Evolutionary conservation across 2,888 invertebrate genomes (phyloP), one percentile per base, ranked within the genome.

Genomic region (Drosophila meridionalis): DNA sequence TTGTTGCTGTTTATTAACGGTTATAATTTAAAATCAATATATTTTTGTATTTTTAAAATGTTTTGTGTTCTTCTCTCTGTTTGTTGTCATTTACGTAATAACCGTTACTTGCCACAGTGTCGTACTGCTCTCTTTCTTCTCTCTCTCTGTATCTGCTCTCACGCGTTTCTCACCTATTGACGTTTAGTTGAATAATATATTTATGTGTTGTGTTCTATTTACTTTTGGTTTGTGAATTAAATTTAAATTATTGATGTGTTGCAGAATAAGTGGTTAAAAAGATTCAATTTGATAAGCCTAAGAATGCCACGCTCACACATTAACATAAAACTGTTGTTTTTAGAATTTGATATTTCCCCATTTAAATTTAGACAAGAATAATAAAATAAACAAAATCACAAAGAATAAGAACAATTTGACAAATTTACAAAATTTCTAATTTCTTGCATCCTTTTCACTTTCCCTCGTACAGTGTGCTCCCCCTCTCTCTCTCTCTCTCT

Each of bases 1-100:
- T 63, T 75, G 61, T 63, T 71, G 53, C 56, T 70, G 69, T 71
- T 64, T 53, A 52, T 68, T 63, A 71, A 66, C 76, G 62, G 73
- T 74, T 55, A 71, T 58, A 77, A 67, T 79, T 80, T 72, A 69
- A 82, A 82, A 85, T 55, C 56, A 58, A 65, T 68, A 50, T 67
- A 38, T 52, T 48, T 52, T 48, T 20, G 26, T 36, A n/a, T 30
- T 42, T 63, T 55, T 53, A 81, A 79, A 80, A 53, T 50, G 32
- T 28, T 65, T 59, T 32, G 53, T 58, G 43, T 52, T 43, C 38
- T 36, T 32, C 48, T 61, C 52, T 57, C 34, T 64, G 36, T 12
- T 14, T 47, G 45, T 47, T 71, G 68, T 74, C 63, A 55, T 66
- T 71, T 53, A 63, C 53, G 56, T 61, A 59, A 69, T 45, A 50